Evolutionary conservation across 92 coral and sea anemone genomes (phyloP).

Genomic region (Porites lobata): DNA sequence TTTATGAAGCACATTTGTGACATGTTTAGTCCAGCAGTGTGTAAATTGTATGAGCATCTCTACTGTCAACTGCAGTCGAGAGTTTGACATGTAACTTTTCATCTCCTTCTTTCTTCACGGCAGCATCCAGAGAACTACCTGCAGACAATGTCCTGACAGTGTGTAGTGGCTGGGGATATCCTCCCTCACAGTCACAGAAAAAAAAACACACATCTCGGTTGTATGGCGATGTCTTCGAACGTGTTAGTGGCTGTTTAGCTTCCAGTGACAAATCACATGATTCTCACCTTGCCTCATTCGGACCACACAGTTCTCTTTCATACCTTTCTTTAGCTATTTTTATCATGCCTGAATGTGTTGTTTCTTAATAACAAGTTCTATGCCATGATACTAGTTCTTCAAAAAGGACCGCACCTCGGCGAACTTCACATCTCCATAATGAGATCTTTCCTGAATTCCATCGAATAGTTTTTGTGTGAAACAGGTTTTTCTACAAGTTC

Average conservation of each 20-base stretch:
- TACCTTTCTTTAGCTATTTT: too few relatives aligned
- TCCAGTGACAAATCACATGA: too few relatives aligned
- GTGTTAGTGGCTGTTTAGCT: slow-evolving; percentile 40
- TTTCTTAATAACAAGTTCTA: slow-evolving; percentile 46
- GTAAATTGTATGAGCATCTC: slow-evolving; percentile 59
- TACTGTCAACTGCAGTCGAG: slow-evolving; percentile 40
- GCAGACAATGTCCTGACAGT: slow-evolving; percentile 47
- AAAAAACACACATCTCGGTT: slow-evolving; percentile 62
- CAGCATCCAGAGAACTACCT: slow-evolving; percentile 48
- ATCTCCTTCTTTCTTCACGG: not conserved
- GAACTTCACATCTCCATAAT: too few relatives aligned
- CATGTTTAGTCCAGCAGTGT: slow-evolving; percentile 47
- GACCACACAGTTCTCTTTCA: too few relatives aligned
- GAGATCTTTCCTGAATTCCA: too few relatives aligned
- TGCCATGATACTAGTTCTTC: slow-evolving; percentile 42
- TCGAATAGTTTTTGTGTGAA: too few relatives aligned
- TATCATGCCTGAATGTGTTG: slow-evolving; percentile 52
- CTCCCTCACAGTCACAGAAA: slow-evolving; percentile 45
- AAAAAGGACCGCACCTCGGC: too few relatives aligned
- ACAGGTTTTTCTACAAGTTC: too few relatives aligned
- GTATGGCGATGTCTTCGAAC: slow-evolving; percentile 58
- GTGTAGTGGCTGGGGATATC: slow-evolving; percentile 52
- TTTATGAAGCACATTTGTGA: slow-evolving; percentile 33
- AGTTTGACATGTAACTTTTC: slow-evolving; percentile 53
- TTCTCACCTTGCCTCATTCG: too few relatives aligned